Evolutionary conservation across 2,888 invertebrate genomes (phyloP).

Genomic region (Torymus auratus): DNA sequence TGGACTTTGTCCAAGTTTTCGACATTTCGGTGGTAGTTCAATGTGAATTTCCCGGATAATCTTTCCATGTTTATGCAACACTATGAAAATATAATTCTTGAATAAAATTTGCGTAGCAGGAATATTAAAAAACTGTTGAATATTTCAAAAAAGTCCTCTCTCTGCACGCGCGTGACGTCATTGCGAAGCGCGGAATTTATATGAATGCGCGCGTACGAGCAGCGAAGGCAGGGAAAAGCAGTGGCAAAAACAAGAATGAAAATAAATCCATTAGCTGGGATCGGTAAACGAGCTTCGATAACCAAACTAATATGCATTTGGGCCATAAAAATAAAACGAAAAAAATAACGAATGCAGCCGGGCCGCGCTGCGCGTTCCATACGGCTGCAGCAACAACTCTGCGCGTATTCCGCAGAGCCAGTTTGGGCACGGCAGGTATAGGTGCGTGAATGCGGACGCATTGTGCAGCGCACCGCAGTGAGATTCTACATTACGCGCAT

Average conservation of each 20-base stretch:
- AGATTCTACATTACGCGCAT: conserved; percentile 20
- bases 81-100: too few relatives aligned
- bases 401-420: too few relatives aligned
- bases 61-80: too few relatives aligned
- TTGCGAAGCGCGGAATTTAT: conserved; percentile 5
- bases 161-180: background rate
- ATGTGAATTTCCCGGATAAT: too few relatives aligned
- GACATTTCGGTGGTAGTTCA: too few relatives aligned
- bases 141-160: conserved; percentile 21
- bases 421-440: too few relatives aligned
- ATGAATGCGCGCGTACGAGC: background rate
- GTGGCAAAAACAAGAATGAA: background rate
- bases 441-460: background rate
- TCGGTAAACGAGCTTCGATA: conserved; percentile 29
- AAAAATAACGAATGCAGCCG: background rate
- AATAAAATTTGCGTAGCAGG: too few relatives aligned
- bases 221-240: background rate
- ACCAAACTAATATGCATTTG: conserved; percentile 18
- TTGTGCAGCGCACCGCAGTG: conserved; percentile 3
- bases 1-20: too few relatives aligned
- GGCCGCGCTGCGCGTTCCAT: too few relatives aligned
- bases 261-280: conserved; percentile 36
- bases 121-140: background rate
- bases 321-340: conserved; percentile 9
- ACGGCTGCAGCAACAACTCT: too few relatives aligned